phyloP scores from a whole-genome alignment of 2,888 invertebrate species.

The Eulithis prunata region DNA sequence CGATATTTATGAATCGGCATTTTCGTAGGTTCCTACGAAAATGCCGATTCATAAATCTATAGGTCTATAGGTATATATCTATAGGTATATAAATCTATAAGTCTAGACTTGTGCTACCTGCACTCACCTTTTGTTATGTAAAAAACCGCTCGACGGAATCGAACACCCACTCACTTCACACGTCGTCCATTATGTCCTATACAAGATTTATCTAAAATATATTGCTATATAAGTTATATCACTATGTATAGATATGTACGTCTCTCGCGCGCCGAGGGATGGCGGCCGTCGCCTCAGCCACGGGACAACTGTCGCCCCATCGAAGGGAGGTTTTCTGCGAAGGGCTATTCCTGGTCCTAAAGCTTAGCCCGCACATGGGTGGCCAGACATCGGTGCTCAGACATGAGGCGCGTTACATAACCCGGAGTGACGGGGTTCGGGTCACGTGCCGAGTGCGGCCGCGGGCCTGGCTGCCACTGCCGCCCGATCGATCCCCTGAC shows the following conservation, averaged over 20 bases:
- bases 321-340: slow-evolving; percentile 98
- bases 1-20: not conserved
- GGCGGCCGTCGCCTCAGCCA: slow-evolving; percentile 38
- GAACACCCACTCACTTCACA: slow-evolving; percentile 35
- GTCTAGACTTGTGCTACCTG: not conserved
- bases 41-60: too few species aligned
- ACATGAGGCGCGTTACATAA: slow-evolving; percentile 74
- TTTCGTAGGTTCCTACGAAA: not conserved
- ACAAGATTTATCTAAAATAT: slow-evolving; percentile 54
- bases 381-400: slow-evolving; percentile 49
- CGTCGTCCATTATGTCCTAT: slow-evolving; percentile 45
- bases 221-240: slow-evolving; percentile 45
- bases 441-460: slow-evolving; percentile 61
- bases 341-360: slow-evolving; percentile 98
- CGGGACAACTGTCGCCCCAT: slow-evolving; percentile 95
- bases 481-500: slow-evolving; percentile 74
- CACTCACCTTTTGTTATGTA: slow-evolving; percentile 45
- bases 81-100: too few species aligned
- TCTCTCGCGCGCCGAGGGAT: slow-evolving; percentile 40
- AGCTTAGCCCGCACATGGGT: slow-evolving; percentile 97
- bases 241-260: slow-evolving; percentile 31
- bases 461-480: slow-evolving; percentile 42
- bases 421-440: slow-evolving; percentile 50
- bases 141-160: slow-evolving; percentile 22
- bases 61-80: too few species aligned